phyloP scores from a whole-genome alignment of 2,888 invertebrate species.

The Phytoseiulus persimilis region DNA sequence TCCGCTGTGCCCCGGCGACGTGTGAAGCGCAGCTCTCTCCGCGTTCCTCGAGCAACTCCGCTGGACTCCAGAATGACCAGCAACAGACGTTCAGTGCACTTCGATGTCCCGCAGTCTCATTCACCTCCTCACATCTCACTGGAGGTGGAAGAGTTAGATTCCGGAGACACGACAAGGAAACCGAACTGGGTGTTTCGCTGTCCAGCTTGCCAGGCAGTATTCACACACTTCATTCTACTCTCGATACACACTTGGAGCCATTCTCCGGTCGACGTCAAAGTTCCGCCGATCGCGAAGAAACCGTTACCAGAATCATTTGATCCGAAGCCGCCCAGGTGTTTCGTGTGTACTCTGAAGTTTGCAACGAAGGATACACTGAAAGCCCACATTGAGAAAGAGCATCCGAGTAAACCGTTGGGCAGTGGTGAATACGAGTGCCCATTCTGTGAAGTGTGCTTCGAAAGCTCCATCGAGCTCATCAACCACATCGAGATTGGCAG shows the following conservation, averaged over 20 bases:
- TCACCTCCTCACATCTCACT: not conserved
- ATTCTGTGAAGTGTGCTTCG: slow-evolving; percentile 25
- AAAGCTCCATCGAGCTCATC: slow-evolving; percentile 21
- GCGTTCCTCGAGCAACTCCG: not conserved
- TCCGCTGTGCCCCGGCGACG: too few species aligned
- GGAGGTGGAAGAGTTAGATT: too few species aligned
- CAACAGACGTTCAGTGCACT: slow-evolving; percentile 31
- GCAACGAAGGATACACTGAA: slow-evolving; percentile 19
- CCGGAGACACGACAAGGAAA: not conserved
- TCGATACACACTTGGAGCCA: slow-evolving; percentile 22
- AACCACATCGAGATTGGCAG: slow-evolving; percentile 31
- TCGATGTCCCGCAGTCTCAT: slow-evolving; percentile 33
- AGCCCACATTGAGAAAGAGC: not conserved
- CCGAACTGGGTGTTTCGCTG: slow-evolving; percentile 36
- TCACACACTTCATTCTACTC: slow-evolving; percentile 14
- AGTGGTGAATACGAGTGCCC: slow-evolving; percentile 34
- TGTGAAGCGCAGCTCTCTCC: too few species aligned
- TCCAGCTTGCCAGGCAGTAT: slow-evolving; percentile 19
- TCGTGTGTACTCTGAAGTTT: slow-evolving; percentile 28
- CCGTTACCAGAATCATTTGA: slow-evolving; percentile 12
- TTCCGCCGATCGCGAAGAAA: slow-evolving; percentile 14
- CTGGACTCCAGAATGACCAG: not conserved
- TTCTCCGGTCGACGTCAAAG: slow-evolving; percentile 17
- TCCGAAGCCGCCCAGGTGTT: slow-evolving; percentile 31
- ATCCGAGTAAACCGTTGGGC: not conserved